Evolutionary conservation across 2,797 vertebrate species (phyloP).

Genomic region (Adelosebastes latens): DNA sequence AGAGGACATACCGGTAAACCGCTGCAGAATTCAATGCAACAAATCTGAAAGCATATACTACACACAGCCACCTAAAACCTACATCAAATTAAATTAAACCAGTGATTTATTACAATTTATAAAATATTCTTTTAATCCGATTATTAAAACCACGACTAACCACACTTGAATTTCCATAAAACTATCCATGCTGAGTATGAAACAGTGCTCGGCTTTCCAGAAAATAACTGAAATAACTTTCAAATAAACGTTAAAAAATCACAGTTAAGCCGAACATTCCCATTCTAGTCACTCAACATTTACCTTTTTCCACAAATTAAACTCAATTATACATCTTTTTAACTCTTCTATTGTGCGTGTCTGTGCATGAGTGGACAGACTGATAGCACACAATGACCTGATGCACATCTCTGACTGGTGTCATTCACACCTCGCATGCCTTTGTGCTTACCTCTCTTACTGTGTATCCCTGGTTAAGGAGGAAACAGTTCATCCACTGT

Average conservation of each 20-base stretch:
- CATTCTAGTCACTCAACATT: not conserved
- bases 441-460: slow-evolving; percentile 57
- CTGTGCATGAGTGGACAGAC: not conserved
- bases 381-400: not conserved
- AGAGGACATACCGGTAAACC: not conserved
- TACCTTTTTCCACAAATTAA: not conserved
- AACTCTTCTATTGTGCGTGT: not conserved
- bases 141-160: not conserved
- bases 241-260: not conserved
- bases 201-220: not conserved
- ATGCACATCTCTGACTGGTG: not conserved
- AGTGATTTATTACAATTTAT: not conserved
- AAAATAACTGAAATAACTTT: not conserved
- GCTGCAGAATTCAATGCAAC: not conserved
- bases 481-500: slow-evolving; percentile 28
- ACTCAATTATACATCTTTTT: not conserved
- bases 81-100: not conserved
- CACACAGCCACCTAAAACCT: not conserved
- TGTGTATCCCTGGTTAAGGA: slow-evolving; percentile 10
- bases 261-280: not conserved
- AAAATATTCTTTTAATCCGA: not conserved
- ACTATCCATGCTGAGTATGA: not conserved
- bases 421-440: not conserved
- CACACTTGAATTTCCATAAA: not conserved
- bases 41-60: not conserved